phyloP scores from a whole-genome alignment of 1,140 invertebrate species.

The Reticulitermes speratus region DNA sequence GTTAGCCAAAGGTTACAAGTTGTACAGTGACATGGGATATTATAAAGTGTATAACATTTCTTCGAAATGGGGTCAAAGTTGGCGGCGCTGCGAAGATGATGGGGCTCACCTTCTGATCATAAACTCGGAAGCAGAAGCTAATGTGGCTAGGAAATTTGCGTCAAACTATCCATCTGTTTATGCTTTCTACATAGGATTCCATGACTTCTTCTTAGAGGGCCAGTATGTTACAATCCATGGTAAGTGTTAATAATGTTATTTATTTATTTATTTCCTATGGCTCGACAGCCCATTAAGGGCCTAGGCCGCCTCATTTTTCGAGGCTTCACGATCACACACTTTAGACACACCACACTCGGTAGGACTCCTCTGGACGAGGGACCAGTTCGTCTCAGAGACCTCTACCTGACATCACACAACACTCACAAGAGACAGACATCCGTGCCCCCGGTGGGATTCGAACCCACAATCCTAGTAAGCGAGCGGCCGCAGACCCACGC shows the following conservation, averaged over 20 bases:
- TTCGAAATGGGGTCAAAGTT: constrained; percentile 45
- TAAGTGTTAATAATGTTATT: not conserved
- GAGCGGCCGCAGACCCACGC: too few relatives aligned
- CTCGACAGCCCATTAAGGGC: too few relatives aligned
- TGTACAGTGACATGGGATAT: constrained; percentile 40
- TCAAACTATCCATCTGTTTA: not conserved
- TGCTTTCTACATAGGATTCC: constrained; percentile 31
- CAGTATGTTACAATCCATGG: constrained; percentile 34
- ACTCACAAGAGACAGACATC: too few relatives aligned
- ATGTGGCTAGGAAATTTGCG: not conserved
- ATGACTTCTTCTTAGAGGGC: constrained; percentile 32
- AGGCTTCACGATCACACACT: too few relatives aligned
- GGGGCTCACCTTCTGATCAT: constrained; percentile 48
- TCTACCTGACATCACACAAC: too few relatives aligned
- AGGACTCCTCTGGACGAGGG: too few relatives aligned
- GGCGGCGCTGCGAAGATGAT: constrained; percentile 47
- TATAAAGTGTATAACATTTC: constrained; percentile 47
- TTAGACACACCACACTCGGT: too few relatives aligned
- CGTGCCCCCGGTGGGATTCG: too few relatives aligned
- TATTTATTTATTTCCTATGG: too few relatives aligned
- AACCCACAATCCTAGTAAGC: too few relatives aligned
- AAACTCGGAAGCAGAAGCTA: constrained; percentile 39
- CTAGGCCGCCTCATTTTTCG: too few relatives aligned
- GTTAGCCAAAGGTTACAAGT: constrained; percentile 2
- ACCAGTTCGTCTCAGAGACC: too few relatives aligned